Evolutionary conservation across 2,888 invertebrate genomes (phyloP).

Genomic region (Eupithecia exiguata): DNA sequence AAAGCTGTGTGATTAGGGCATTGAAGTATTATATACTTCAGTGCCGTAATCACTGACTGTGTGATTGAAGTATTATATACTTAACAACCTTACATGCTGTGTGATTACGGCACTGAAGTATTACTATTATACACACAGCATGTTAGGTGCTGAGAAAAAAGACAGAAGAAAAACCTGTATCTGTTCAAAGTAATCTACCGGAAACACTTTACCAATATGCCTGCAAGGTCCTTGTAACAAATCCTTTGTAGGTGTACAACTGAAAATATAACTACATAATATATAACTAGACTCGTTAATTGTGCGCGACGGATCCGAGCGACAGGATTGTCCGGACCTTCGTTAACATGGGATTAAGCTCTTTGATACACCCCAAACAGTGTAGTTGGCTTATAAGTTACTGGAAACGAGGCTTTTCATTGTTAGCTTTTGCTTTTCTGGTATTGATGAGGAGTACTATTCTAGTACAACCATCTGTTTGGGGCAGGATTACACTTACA

Average conservation of each 20-base stretch:
- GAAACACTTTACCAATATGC: background rate
- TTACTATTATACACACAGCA: too few species aligned
- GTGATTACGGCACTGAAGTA: too few species aligned
- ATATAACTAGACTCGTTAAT: conserved; percentile 59
- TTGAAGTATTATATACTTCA: too few species aligned
- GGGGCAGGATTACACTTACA: too few species aligned
- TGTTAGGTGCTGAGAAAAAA: background rate
- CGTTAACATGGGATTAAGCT: conserved; percentile 71
- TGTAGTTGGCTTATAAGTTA: conserved; percentile 37
- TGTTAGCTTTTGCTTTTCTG: conserved; percentile 12
- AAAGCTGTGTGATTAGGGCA: too few species aligned
- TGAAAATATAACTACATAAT: background rate
- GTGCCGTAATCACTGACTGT: too few species aligned
- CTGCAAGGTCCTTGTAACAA: conserved; percentile 18
- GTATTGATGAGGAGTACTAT: background rate
- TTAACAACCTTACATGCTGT: too few species aligned
- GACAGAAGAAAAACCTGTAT: background rate
- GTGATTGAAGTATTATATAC: too few species aligned
- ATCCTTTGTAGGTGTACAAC: background rate
- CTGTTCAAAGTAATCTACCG: background rate
- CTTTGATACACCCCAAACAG: conserved; percentile 57
- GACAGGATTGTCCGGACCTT: conserved; percentile 64
- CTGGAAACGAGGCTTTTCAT: conserved; percentile 22
- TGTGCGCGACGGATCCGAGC: conserved; percentile 57
- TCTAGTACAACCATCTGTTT: too few species aligned